Evolutionary conservation across 2,113 vertebrate species (phyloP).

Genomic region (Pseudorhombus dupliciocellatus): DNA sequence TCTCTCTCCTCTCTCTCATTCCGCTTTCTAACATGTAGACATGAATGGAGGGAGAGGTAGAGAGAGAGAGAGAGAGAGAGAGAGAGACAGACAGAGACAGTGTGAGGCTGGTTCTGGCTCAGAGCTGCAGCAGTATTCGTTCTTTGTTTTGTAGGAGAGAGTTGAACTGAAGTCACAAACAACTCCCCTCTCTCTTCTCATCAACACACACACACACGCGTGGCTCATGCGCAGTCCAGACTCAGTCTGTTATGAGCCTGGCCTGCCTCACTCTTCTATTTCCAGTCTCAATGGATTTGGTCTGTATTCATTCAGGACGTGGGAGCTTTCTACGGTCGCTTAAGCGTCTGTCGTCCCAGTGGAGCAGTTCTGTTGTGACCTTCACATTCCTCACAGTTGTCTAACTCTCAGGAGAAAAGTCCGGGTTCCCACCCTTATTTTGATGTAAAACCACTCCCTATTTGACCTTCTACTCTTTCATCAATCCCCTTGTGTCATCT

Average conservation of each 20-base stretch:
- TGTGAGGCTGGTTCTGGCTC: conserved; percentile 64
- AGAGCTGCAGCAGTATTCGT: conserved; percentile 52
- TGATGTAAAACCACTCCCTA: conserved; percentile 10
- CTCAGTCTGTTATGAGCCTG: conserved; percentile 12
- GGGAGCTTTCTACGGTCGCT: conserved; percentile 24
- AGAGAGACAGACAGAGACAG: conserved; percentile 61
- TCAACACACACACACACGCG: conserved; percentile 18
- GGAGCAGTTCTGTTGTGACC: conserved; percentile 33
- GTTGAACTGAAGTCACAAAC: conserved; percentile 70
- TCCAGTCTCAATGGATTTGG: conserved; percentile 35
- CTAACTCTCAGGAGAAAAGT: conserved; percentile 42
- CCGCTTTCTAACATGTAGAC: conserved; percentile 24
- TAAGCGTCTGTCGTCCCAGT: conserved; percentile 33
- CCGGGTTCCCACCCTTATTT: conserved; percentile 39
- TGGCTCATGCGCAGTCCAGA: conserved; percentile 30
- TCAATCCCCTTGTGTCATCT: background rate
- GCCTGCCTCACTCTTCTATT: conserved; percentile 26
- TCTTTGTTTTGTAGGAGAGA: conserved; percentile 65
- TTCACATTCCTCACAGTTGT: conserved; percentile 45
- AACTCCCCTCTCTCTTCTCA: conserved; percentile 44
- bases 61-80: conserved; percentile 10
- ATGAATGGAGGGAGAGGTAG: conserved; percentile 31
- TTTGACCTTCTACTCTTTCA: conserved; percentile 8
- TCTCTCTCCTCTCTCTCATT: conserved; percentile 1
- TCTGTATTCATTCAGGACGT: conserved; percentile 34